phyloP scores from a whole-genome alignment of 2,888 invertebrate genomes.

The Frankliniella intonsa region DNA sequence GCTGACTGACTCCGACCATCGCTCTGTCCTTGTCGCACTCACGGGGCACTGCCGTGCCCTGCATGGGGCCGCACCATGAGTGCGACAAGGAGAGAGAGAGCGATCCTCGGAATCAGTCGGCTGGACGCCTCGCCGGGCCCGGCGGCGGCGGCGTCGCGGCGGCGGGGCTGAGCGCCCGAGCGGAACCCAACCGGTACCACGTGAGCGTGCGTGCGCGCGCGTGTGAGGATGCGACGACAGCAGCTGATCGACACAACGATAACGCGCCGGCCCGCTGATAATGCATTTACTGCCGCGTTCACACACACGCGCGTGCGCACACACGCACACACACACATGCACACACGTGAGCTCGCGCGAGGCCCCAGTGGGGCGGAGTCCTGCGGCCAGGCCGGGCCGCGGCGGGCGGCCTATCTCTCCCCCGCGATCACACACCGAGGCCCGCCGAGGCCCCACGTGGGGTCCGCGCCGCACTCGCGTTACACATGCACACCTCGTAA shows the following conservation, averaged over 20 bases:
- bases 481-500: conserved; percentile 17
- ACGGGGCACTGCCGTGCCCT: too few species aligned
- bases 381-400: too few species aligned
- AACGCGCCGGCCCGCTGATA: neutral
- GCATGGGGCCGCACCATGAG: too few species aligned
- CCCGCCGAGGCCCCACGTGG: neutral
- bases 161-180: neutral
- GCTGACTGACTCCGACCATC: too few species aligned
- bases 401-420: neutral
- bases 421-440: neutral
- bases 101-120: neutral
- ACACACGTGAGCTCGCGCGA: too few species aligned
- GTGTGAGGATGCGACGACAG: neutral
- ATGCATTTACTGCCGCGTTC: neutral
- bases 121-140: neutral
- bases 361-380: too few species aligned
- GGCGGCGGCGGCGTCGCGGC: neutral
- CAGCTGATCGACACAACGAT: neutral
- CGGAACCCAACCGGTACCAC: conserved; percentile 7
- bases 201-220: neutral
- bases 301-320: neutral
- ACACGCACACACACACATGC: neutral
- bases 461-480: neutral
- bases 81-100: neutral
- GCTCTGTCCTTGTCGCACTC: too few species aligned